Base-by-base conservation (phyloP, 2,113 vertebrate species). In the Aspiorhynchus laticeps region DNA sequence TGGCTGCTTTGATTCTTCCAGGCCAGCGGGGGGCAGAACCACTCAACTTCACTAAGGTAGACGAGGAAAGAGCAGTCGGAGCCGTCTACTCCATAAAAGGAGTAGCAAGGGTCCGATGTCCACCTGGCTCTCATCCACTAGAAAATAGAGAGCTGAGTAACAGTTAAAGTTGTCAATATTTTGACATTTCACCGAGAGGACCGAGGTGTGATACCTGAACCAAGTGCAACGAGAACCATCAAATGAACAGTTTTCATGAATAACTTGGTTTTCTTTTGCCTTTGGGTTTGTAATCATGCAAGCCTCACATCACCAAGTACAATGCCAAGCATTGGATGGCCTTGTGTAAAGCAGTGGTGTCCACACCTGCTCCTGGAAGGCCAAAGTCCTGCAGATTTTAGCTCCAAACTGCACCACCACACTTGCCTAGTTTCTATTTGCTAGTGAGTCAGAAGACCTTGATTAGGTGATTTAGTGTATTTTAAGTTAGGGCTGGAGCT, bases 101-200 rank as follows among this genome's bases (percentile, higher is more conserved):
- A 96, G 0, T 99, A 99, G 93, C 98, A 99, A 17, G 98, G 98
- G 94, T 99, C 98, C 0, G 98, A 99, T 19, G 97, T 99, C 98
- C 98, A 99, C 83, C 97, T 96, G 51, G 96, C 96, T 7, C 97
- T 96, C 98, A 99, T 99, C 98, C 98, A 99, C 98, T 99, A 93
- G 2, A 26, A 91, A 41, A 48, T 85, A 5, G 19, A 17, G 76
- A 75, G 1, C 17, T 12, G 19, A 80, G 4, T 36, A 41, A 41
- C 19, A 38, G 12, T 24, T 63, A 51, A 51, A 51, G 14, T 51
- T 51, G 5, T 51, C 14, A 51, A 14, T 51, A 17, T 5, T 51
- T 51, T 51, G 14, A 17, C 48, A 51, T 51, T 17, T 51, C 14
- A 51, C 17, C 21, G 3, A 69, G 28, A 11, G 33, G 19, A 71